Conservation (phyloP, 2,888 invertebrate genomes). For the Hydropsyche betteni region DNA sequence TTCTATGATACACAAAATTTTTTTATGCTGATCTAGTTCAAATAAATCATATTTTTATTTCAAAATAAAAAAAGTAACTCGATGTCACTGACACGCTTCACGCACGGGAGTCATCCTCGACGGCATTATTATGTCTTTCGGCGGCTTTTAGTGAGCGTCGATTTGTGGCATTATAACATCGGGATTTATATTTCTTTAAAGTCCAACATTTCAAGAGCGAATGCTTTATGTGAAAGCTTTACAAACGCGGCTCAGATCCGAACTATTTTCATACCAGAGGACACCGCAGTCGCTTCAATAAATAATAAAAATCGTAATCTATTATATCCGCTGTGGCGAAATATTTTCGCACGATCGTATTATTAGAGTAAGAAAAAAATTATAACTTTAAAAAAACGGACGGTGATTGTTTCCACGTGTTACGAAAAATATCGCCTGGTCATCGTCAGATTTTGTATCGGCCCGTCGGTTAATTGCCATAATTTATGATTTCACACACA, state of each 20-base stretch:
- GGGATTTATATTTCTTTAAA: conserved; percentile 47
- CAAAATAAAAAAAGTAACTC: too few relatives aligned
- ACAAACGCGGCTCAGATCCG: conserved; percentile 25
- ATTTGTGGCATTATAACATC: conserved; percentile 48
- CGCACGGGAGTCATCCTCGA: conserved; percentile 30
- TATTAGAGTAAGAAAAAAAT: background rate
- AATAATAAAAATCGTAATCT: conserved; percentile 36
- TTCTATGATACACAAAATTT: background rate
- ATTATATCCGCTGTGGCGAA: conserved; percentile 15
- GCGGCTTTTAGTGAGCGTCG: conserved; percentile 44
- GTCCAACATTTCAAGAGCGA: conserved; percentile 35
- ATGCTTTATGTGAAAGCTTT: conserved; percentile 45
- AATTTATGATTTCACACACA: conserved; percentile 40
- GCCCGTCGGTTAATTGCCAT: conserved; percentile 30
- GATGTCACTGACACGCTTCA: background rate
- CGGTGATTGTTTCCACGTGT: conserved; percentile 16
- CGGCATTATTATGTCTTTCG: conserved; percentile 45
- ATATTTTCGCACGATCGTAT: background rate
- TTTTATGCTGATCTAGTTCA: too few relatives aligned
- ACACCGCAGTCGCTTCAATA: conserved; percentile 13
- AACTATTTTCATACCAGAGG: background rate
- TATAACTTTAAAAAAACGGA: background rate
- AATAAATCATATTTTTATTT: too few relatives aligned
- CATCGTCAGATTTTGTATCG: background rate
- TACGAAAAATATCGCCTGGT: conserved; percentile 24